These are phyloP conservation scores for Andrena marginata DNA, from an alignment of 2,888 invertebrate species.

Conservation along the genomic window DNA sequence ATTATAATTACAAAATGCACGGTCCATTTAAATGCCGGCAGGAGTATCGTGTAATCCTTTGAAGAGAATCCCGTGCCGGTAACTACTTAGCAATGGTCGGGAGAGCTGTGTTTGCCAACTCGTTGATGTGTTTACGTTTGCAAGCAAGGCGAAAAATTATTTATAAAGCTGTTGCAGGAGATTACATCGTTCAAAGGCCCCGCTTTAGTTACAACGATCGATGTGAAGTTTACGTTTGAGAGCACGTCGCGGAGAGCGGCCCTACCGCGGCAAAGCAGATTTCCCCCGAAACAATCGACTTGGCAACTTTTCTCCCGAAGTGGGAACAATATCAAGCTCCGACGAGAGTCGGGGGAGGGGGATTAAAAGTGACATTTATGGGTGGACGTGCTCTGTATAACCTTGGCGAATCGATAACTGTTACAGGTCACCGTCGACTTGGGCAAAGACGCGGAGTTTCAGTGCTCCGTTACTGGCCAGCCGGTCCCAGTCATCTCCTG, in stretches of 20 bases:
- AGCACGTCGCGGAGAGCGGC: background rate
- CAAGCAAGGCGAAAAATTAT: background rate
- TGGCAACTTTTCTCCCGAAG: slow-evolving; percentile 18
- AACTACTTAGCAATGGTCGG: background rate
- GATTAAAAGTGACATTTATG: slow-evolving; percentile 54
- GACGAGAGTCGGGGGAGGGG: slow-evolving; percentile 21
- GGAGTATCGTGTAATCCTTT: background rate
- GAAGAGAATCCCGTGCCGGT: background rate
- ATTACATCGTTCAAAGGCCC: background rate
- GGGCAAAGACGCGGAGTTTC: slow-evolving; percentile 93
- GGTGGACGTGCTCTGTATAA: slow-evolving; percentile 87
- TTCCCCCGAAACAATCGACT: slow-evolving; percentile 21
- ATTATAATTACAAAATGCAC: slow-evolving; percentile 18
- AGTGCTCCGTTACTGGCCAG: slow-evolving; percentile 94
- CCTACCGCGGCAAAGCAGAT: slow-evolving; percentile 9
- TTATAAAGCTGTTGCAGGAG: background rate
- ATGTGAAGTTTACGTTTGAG: slow-evolving; percentile 13
- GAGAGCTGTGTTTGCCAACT: background rate
- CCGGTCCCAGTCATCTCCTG: slow-evolving; percentile 87
- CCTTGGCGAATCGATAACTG: slow-evolving; percentile 78
- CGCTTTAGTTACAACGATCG: background rate
- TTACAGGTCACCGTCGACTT: slow-evolving; percentile 93
- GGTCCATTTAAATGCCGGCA: background rate
- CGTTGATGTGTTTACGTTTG: background rate
- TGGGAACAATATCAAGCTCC: slow-evolving; percentile 32